Evolutionary conservation across 30 jellyfish, hydroid and myxozoan genomes (phyloP), one percentile per base, ranked within the genome.

Genomic region (Pseudorhiza aurosa): DNA sequence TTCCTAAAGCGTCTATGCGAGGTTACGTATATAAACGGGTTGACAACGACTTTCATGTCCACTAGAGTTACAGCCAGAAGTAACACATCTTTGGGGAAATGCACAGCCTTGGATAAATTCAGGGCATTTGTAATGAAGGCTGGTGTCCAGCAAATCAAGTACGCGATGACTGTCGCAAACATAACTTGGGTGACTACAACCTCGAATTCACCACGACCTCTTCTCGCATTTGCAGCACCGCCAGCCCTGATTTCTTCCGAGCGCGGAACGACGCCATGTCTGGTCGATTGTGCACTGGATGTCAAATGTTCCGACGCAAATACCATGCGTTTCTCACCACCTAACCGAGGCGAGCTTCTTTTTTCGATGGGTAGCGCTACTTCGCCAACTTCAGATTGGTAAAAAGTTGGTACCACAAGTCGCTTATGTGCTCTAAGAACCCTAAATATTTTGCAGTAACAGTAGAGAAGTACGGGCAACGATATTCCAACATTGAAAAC

Each of bases 111-210:
- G 3, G 85, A 49, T 37, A 87, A 57, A 44, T 72, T 64, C 58
- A 75, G 65, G 31, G 81, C 77, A 25, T 63, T 88, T 26, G 86
- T 46, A n/a, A 81, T 63, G 29, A 77, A 65, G 21, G 97, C 97
- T 17, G 97, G 97, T 8, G 71, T 39, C 95, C 97, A 82, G 45
- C 95, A 88, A 1, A 88, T 77, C 28, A 80, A 1, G 81, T 88
- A 88, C 8, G 79, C 91, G 2, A 88, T 65, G 24, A 88, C 85
- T 15, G 81, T 88, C 32, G 77, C 79, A 56, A 88, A 78, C 97
- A 88, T 88, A 25, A 88, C 88, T 58, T 58, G 72, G 50, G 97
- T 88, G 65, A 88, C 67, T 24, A 72, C 84, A 27, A 68, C 63
- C 67, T 88, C 97, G 36, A 65, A 88, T 11, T 76, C 80, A 18